These are phyloP conservation scores for Balaenoptera acutorostrata DNA, from an alignment of 2,113 vertebrate species.

Conservation along the genomic window DNA sequence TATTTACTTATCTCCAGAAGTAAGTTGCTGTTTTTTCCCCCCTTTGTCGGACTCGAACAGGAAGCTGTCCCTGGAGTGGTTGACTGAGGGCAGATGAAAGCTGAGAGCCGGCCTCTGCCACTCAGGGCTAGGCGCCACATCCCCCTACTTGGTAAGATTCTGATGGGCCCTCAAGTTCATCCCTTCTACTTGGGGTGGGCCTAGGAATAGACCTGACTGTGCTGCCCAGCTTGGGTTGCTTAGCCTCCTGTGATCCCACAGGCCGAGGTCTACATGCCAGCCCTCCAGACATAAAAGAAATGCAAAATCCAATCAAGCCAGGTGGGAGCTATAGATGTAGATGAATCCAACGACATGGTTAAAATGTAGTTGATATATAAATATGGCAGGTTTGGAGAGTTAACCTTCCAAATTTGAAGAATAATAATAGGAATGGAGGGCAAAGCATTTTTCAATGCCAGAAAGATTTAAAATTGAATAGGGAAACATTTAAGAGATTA, in stretches of 20 bases:
- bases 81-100: background rate
- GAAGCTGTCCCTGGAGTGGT: background rate
- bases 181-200: background rate
- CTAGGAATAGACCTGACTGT: background rate
- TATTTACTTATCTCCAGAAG: background rate
- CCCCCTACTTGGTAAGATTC: background rate
- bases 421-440: background rate
- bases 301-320: background rate
- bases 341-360: background rate
- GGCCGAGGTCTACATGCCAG: background rate
- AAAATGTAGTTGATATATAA: background rate
- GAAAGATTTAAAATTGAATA: background rate
- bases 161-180: background rate
- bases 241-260: background rate
- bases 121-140: accelerated
- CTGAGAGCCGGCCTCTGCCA: background rate
- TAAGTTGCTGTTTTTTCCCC: background rate
- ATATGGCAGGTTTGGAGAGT: background rate
- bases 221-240: background rate
- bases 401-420: background rate
- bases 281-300: background rate
- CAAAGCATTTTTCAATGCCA: background rate
- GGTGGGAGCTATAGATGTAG: background rate
- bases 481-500: background rate
- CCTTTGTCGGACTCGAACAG: background rate